These are phyloP conservation scores for Pegoplata infirma DNA, from an alignment of 2,888 invertebrate species.

Conservation along the genomic window DNA sequence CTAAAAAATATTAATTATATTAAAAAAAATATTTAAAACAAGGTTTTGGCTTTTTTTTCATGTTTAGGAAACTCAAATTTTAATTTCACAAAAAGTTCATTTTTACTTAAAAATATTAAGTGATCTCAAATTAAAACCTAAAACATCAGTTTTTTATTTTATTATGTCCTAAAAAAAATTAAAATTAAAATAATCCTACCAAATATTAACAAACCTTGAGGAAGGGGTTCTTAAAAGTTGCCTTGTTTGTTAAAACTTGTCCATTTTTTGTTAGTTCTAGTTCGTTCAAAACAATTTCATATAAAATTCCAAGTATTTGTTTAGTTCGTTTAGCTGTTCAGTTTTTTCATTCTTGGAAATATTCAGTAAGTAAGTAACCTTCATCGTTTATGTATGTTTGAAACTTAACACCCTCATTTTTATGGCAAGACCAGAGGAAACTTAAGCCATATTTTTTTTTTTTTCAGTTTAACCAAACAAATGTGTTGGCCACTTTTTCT, in stretches of 20 bases:
- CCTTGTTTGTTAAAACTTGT: neutral
- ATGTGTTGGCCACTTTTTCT: conserved; percentile 10
- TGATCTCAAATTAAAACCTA: too few species aligned
- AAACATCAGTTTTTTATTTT: too few species aligned
- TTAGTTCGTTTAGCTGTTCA: conserved; percentile 37
- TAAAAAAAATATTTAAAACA: too few species aligned
- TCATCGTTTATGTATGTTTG: conserved; percentile 36
- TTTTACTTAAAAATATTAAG: too few species aligned
- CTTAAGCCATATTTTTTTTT: neutral
- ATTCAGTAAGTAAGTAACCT: conserved; percentile 21
- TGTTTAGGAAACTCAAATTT: too few species aligned
- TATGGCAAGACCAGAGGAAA: neutral
- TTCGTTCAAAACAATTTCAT: conserved; percentile 13
- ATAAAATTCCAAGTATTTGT: conserved; percentile 31
- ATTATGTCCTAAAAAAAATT: too few species aligned
- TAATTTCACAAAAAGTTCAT: too few species aligned
- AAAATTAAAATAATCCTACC: too few species aligned
- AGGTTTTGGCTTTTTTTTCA: too few species aligned
- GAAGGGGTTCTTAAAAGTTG: neutral
- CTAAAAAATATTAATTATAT: too few species aligned
- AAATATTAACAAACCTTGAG: too few species aligned
- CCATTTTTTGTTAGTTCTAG: conserved; percentile 4
- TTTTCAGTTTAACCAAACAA: conserved; percentile 11
- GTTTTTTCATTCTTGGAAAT: too few species aligned
- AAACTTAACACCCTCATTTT: conserved; percentile 42